phyloP scores from a whole-genome alignment of 2,888 invertebrate genomes.

The Matsumyia berberina region DNA sequence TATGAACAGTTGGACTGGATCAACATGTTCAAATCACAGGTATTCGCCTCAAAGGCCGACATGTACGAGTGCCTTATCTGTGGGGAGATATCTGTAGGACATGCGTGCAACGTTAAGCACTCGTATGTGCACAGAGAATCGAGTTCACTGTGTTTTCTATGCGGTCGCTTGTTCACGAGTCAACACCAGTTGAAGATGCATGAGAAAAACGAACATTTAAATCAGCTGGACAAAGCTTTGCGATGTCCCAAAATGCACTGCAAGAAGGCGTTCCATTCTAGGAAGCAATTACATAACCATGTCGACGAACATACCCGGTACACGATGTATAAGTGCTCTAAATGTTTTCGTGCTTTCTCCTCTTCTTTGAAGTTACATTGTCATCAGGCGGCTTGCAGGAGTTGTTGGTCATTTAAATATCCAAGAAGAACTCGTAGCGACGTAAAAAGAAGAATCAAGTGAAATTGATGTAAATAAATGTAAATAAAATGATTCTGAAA shows the following conservation, averaged over 20 bases:
- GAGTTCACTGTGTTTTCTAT: slow-evolving; percentile 44
- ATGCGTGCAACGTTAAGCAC: slow-evolving; percentile 29
- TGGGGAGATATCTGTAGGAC: slow-evolving; percentile 48
- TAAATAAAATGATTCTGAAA: slow-evolving; percentile 9
- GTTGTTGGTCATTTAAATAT: neutral
- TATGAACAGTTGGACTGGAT: slow-evolving; percentile 4
- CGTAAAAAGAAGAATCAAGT: neutral
- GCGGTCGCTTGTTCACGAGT: slow-evolving; percentile 35
- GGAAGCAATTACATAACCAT: slow-evolving; percentile 41
- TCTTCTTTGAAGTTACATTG: slow-evolving; percentile 36
- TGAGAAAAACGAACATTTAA: slow-evolving; percentile 19
- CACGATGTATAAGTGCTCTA: neutral
- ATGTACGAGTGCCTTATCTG: slow-evolving; percentile 63
- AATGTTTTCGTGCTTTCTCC: slow-evolving; percentile 32
- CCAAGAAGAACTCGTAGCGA: neutral
- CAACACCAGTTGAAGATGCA: slow-evolving; percentile 22
- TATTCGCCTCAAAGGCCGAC: slow-evolving; percentile 15
- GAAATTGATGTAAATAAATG: neutral
- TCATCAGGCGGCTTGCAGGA: slow-evolving; percentile 23
- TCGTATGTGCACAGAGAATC: slow-evolving; percentile 26
- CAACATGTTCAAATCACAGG: slow-evolving; percentile 1
- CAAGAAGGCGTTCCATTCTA: slow-evolving; percentile 50
- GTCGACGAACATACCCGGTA: slow-evolving; percentile 25
- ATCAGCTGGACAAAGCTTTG: neutral
- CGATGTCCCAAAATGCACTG: slow-evolving; percentile 58